These are phyloP conservation scores for Terrapene triunguis DNA, from an alignment of 2,113 vertebrate genomes.

Conservation along the genomic window DNA sequence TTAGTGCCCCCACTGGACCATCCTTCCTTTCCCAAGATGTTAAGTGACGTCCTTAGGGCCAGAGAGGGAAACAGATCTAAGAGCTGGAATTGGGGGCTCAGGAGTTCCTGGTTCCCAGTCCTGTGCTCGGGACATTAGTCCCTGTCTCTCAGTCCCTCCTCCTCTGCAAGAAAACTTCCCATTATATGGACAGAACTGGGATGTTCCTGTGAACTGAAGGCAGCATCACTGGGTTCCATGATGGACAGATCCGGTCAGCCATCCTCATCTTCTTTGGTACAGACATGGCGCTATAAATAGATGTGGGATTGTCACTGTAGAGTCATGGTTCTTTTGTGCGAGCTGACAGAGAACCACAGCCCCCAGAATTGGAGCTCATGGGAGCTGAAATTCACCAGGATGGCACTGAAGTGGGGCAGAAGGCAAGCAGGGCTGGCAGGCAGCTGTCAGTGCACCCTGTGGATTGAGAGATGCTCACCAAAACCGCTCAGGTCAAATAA, in stretches of 20 bases:
- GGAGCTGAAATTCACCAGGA: background rate
- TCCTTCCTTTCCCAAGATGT: background rate
- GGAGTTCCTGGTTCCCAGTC: background rate
- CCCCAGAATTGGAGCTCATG: background rate
- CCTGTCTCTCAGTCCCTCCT: background rate
- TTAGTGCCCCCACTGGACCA: background rate
- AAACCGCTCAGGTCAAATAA: background rate
- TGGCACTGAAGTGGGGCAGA: background rate
- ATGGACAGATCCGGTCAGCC: background rate
- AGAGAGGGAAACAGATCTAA: background rate
- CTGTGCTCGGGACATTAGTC: background rate
- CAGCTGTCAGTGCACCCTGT: no score
- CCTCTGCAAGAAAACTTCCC: background rate
- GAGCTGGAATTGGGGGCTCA: background rate
- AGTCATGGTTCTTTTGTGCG: background rate
- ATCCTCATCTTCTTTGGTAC: no score
- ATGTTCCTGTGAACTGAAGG: background rate
- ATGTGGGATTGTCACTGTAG: background rate
- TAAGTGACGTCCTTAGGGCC: background rate
- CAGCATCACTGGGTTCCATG: background rate
- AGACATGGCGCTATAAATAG: background rate
- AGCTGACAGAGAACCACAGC: no score
- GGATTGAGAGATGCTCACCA: background rate
- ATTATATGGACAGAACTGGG: background rate
- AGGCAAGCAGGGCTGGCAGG: background rate